phyloP scores from a whole-genome alignment of 2,113 vertebrate species.

The Mohoua ochrocephala region DNA sequence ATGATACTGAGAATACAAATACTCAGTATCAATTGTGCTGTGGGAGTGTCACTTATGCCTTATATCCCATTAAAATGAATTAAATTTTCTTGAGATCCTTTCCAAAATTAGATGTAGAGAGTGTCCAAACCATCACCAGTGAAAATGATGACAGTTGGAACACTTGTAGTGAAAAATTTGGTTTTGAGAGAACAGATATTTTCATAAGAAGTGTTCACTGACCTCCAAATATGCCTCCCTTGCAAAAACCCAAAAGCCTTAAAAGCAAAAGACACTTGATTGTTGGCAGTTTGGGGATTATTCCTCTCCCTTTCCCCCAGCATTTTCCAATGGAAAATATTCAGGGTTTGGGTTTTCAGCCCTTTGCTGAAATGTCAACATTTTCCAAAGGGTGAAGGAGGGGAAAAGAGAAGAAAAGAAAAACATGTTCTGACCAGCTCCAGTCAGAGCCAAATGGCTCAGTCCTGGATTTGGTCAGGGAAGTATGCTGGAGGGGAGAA shows the following conservation, averaged over 20 bases:
- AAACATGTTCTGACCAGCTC: conserved; percentile 58
- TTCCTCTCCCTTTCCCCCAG: conserved; percentile 26
- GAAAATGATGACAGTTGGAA: not conserved
- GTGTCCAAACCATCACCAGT: not conserved
- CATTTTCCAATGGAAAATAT: conserved; percentile 56
- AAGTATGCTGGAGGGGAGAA: conserved; percentile 40
- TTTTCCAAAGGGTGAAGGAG: conserved; percentile 36
- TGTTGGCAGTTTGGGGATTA: conserved; percentile 10
- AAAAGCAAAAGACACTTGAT: not conserved
- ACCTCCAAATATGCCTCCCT: not conserved
- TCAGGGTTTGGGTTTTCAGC: conserved; percentile 32
- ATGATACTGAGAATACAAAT: not conserved
- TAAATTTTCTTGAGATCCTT: not conserved
- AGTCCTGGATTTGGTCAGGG: conserved; percentile 37
- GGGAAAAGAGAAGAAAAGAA: conserved; percentile 24
- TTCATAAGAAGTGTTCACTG: not conserved
- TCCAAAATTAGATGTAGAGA: not conserved
- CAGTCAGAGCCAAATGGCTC: conserved; percentile 46
- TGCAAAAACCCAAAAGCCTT: not conserved
- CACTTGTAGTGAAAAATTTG: not conserved
- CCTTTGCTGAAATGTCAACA: conserved; percentile 39
- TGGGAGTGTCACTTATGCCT: not conserved
- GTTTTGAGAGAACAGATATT: not conserved
- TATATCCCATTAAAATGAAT: not conserved
- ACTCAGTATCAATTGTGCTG: not conserved